Conservation (phyloP, 2,113 vertebrate genomes). For the Todiramphus chloris region DNA sequence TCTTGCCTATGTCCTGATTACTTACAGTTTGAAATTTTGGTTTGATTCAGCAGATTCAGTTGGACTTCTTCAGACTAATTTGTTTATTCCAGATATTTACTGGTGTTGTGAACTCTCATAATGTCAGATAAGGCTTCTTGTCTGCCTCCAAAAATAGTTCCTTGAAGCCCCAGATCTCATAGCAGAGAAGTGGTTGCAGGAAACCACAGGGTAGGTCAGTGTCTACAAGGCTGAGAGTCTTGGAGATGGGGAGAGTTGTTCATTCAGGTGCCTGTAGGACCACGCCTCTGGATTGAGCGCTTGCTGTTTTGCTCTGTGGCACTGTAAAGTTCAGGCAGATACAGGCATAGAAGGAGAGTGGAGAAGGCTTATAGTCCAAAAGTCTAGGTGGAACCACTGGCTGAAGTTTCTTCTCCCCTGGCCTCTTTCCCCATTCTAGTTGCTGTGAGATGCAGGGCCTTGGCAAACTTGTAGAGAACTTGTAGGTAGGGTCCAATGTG, state of each 20-base stretch:
- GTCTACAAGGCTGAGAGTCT: background rate
- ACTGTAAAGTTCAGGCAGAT: background rate
- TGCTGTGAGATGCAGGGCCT: background rate
- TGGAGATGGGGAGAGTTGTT: background rate
- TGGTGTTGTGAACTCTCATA: background rate
- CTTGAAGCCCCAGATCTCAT: background rate
- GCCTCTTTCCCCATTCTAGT: background rate
- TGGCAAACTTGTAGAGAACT: background rate
- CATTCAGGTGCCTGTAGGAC: background rate
- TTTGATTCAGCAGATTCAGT: background rate
- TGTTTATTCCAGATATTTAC: background rate
- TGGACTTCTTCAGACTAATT: background rate
- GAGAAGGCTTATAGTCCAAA: background rate
- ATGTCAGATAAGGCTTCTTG: background rate
- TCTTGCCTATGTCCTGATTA: background rate
- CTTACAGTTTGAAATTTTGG: background rate
- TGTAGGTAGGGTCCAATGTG: background rate
- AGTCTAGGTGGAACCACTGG: background rate
- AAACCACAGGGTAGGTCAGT: background rate
- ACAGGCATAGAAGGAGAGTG: background rate
- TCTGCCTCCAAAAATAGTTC: background rate
- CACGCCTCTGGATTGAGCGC: background rate
- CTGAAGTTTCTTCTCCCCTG: background rate
- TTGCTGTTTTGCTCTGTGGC: background rate
- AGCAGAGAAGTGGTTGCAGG: background rate